Evolutionary conservation across 23 tunicate species (phyloP), one percentile per base, ranked within the genome.

Genomic region (Halocynthia aurantium): DNA sequence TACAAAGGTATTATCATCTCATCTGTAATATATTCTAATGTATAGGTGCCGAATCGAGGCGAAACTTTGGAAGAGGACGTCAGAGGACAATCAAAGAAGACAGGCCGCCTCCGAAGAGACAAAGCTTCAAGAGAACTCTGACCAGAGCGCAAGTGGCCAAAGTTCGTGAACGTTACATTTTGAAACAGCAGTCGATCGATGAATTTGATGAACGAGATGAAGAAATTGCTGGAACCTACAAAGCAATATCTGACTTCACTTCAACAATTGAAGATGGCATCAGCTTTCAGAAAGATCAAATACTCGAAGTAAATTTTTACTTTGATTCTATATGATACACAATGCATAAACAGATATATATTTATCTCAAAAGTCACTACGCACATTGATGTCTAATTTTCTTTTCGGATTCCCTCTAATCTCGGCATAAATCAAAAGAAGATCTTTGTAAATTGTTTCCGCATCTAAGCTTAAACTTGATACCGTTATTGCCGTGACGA

Each of bases 201-300:
- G 70, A 65, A 65, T 31, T 31, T 31, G 68, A 54, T 12, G 78
- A 74, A 7, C 4, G 56, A 51, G 78, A 74, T 8, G 50, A 51
- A 10, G 78, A 74, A 54, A 22, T 74, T 54, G 62, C 60, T 5
- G 78, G 56, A 74, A 74, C 6, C 4, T 86, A 81, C 71, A 19
- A 55, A 9, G 76, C 92, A 6, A 22, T 76, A 5, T 72, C 58
- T 19, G 44, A 66, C 19, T 81, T 86, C 61, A 66, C 76, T 18
- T 73, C 76, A 11, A 81, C 76, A 67, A 76, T 80, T 8, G 50
- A 56, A 7, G 92, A 76, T 20, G 92, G 92, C 6, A 22, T 86
- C 50, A 86, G 92, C 56, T 86, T 86, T 55, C 58, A 61, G 15
- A 79, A 69, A 52, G 85, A 73, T 15, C 71, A 86, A 61, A 69